Evolutionary conservation across 2,113 vertebrate species (phyloP).

Genomic region (Hoplias malabaricus): DNA sequence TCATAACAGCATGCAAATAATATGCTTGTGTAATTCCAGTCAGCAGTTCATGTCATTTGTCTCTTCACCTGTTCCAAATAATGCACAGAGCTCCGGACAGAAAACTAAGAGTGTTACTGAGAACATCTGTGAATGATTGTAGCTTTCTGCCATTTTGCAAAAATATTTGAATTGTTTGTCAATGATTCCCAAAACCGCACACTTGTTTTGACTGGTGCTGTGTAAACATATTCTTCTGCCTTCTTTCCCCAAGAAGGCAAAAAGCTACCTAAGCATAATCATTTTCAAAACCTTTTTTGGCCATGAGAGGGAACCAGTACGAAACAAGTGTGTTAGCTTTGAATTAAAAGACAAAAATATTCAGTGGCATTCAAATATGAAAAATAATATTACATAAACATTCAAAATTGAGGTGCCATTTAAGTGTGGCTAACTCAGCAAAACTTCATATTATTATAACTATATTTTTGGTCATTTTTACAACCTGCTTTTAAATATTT

Average conservation of each 20-base stretch:
- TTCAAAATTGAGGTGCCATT: too few species aligned
- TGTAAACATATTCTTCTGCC: constrained; percentile 13
- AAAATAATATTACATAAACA: too few species aligned
- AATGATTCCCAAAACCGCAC: constrained; percentile 1
- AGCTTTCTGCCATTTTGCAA: neutral
- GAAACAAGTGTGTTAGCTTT: too few species aligned
- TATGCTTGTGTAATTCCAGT: constrained; percentile 52
- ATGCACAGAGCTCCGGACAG: neutral
- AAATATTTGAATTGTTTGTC: constrained; percentile 20
- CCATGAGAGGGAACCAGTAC: too few species aligned
- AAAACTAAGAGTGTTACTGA: neutral
- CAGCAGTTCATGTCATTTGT: constrained; percentile 52
- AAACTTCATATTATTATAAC: too few species aligned
- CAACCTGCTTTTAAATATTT: too few species aligned
- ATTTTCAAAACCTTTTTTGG: neutral
- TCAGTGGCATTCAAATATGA: too few species aligned
- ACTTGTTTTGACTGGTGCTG: constrained; percentile 36
- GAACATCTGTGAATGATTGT: constrained; percentile 26
- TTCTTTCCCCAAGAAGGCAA: neutral
- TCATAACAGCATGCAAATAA: constrained; percentile 58
- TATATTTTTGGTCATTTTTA: too few species aligned
- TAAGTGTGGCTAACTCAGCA: too few species aligned
- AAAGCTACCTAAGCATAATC: neutral
- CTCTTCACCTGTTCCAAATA: constrained; percentile 57
- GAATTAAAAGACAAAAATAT: too few species aligned